Evolutionary conservation across 2,888 invertebrate species (phyloP), one percentile per base, ranked within the genome.

Genomic region (Stenchaetothrips biformis): DNA sequence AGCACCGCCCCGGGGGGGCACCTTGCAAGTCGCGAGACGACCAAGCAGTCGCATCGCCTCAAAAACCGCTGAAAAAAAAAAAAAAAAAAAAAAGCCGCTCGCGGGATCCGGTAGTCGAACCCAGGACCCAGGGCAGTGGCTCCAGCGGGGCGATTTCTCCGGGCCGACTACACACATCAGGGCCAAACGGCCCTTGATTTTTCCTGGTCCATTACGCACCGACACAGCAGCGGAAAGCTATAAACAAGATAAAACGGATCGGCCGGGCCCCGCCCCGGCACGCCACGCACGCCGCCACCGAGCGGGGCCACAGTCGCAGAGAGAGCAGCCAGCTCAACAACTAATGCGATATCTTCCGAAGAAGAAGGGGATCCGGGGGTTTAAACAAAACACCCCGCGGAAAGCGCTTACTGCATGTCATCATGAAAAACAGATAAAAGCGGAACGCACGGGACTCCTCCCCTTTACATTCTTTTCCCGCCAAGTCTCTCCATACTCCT

Each of bases 211-310:
- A 74, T 74, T 74, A 74, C 67, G 67, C 67, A 9, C 11, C 67
- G 67, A 74, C 67, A 74, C 21, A 74, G 11, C 67, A 74, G 67
- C 67, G 67, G 67, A 74, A 74, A 74, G 67, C 67, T 74, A 74
- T 74, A 74, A 74, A 74, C 21, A 74, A 74, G 67, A 74, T 74
- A 25, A 25, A 74, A 74, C 6, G 67, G 67, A 74, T 6, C 59
- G 59, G 18, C 16, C 4, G 37, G 37, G 53, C 8, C 16, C 16
- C 16, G 53, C 11, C 53, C 53, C 13, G 13, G 53, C 37, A 37
- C 37, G 37, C 2, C 37, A 1, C 37, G 2, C 16, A 13, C 53
- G 13, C 16, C 13, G 53, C 11, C 53, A 9, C 13, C 53, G 53
- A 53, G 13, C 53, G 53, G 53, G 53, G 53, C 53, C 53, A 18